Evolutionary conservation across 2,888 invertebrate genomes (phyloP).

Genomic region (Nemotelus nigrinus): DNA sequence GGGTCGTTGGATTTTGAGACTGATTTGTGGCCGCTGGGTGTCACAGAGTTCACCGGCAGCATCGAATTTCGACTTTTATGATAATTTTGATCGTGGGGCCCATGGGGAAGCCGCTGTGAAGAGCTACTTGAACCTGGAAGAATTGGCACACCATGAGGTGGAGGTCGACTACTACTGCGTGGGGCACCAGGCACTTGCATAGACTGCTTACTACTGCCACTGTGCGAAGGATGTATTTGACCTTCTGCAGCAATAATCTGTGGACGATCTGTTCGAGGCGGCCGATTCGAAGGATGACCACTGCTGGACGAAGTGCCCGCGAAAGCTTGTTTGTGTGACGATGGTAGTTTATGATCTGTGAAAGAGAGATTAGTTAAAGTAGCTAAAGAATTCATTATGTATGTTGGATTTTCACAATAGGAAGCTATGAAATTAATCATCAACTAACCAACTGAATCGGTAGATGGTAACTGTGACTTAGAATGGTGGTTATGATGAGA

Average conservation of each 20-base stretch:
- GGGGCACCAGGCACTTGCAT: conserved; percentile 49
- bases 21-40: conserved; percentile 51
- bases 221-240: conserved; percentile 49
- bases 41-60: conserved; percentile 49
- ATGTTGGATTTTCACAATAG: background rate
- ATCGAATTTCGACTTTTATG: conserved; percentile 55
- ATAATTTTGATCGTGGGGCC: conserved; percentile 57
- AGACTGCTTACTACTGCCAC: conserved; percentile 51
- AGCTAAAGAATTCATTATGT: background rate
- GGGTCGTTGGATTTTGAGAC: conserved; percentile 50
- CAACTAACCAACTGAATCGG: conserved; percentile 58
- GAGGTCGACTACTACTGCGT: conserved; percentile 52
- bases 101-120: conserved; percentile 46
- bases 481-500: conserved; percentile 59
- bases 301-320: conserved; percentile 48
- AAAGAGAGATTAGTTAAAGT: conserved; percentile 28
- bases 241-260: conserved; percentile 51
- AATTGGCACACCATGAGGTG: conserved; percentile 50
- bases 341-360: conserved; percentile 59
- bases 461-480: conserved; percentile 57
- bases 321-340: conserved; percentile 46
- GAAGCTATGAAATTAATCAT: background rate
- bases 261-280: conserved; percentile 36
- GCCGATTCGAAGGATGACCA: conserved; percentile 55
- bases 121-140: background rate